A percentile compares a stretch with the other conserved stretches of the same genome.
These are phyloP conservation scores for Odontamblyopus lacepedii DNA, from an alignment of 2,797 vertebrate species.

Conservation along the genomic window DNA sequence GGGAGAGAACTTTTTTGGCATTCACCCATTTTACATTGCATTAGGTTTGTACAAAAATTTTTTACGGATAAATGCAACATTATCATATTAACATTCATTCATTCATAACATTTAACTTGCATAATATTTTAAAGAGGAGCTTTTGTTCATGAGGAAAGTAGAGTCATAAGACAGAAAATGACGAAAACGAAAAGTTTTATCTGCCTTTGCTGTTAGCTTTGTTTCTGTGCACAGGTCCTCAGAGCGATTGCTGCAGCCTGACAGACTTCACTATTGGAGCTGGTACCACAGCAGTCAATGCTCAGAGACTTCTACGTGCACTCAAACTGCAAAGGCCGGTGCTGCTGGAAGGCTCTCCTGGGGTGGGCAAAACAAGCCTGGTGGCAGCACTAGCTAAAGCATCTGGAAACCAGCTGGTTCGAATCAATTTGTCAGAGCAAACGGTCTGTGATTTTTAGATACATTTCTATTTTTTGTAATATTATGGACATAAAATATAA, in stretches of 20 bases:
- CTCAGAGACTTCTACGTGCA: constrained; percentile 89
- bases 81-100: too few relatives aligned
- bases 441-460: constrained; percentile 78
- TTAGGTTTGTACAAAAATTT: constrained; percentile 72
- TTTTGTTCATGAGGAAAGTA: neutral
- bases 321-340: constrained; percentile 91
- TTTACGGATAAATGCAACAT: neutral
- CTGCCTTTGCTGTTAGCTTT: neutral
- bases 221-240: constrained; percentile 73
- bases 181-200: neutral
- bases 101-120: too few relatives aligned
- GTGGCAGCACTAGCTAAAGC: constrained; percentile 92
- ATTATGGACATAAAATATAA: neutral
- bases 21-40: constrained; percentile 92
- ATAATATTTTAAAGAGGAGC: neutral
- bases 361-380: constrained; percentile 96
- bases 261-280: constrained; percentile 88
- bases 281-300: constrained; percentile 92
- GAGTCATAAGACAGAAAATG: neutral
- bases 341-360: constrained; percentile 94
- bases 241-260: constrained; percentile 72
- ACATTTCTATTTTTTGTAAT: neutral
- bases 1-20: constrained; percentile 86
- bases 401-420: constrained; percentile 90
- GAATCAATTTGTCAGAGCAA: constrained; percentile 98